These are phyloP conservation scores for Nephrotoma appendiculata DNA, from an alignment of 2,888 invertebrate genomes.

Conservation along the genomic window DNA sequence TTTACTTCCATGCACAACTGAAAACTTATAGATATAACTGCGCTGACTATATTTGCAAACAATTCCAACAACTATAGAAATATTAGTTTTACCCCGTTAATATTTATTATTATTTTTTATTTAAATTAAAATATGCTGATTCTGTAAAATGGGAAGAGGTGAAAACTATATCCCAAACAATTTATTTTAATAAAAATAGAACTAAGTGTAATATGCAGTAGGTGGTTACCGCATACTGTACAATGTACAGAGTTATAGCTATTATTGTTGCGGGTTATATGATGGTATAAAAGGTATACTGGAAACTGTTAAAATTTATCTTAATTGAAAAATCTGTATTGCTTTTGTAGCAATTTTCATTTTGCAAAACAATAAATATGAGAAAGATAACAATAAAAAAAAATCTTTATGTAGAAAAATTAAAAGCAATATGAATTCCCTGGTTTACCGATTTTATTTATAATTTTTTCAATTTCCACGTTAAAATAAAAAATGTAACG, in stretches of 20 bases:
- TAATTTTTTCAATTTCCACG: neutral
- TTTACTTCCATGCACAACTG: too few relatives aligned
- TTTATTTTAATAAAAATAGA: neutral
- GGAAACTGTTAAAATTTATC: neutral
- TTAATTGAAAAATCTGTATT: neutral
- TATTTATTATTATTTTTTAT: neutral
- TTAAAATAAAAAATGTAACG: neutral
- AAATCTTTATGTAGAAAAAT: neutral
- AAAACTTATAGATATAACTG: too few relatives aligned
- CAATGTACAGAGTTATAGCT: neutral
- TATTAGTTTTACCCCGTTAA: too few relatives aligned
- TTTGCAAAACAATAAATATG: neutral
- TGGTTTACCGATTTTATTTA: neutral
- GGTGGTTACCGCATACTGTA: neutral
- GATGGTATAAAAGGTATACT: neutral
- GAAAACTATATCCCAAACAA: neutral
- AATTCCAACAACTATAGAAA: too few relatives aligned
- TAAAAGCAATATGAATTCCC: neutral
- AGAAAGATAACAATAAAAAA: neutral
- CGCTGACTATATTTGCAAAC: too few relatives aligned
- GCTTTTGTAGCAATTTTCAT: neutral
- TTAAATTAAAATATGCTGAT: neutral
- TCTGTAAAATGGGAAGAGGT: neutral
- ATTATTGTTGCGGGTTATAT: neutral
- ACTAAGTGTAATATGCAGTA: neutral